Conservation (phyloP, 1,140 invertebrate species). For the Ostrea denselamellosa region DNA sequence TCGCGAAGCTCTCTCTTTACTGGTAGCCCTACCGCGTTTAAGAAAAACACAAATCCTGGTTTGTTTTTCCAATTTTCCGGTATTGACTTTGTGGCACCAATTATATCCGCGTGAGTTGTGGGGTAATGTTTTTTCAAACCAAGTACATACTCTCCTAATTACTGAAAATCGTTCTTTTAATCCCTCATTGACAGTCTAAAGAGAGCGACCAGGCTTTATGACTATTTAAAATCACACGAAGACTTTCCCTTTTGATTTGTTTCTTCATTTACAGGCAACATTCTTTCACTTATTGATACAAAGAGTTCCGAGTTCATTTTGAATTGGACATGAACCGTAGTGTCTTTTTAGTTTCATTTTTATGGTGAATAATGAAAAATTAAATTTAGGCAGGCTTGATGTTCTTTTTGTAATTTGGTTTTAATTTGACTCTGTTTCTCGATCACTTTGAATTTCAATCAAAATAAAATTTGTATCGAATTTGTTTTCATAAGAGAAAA, state of each 20-base stretch:
- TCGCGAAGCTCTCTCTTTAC: background rate
- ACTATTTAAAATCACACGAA: background rate
- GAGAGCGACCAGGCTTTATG: background rate
- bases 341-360: too few species aligned
- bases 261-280: too few species aligned
- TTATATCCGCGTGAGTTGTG: background rate
- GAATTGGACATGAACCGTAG: too few species aligned
- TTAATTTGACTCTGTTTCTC: too few species aligned
- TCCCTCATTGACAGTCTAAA: slow-evolving; percentile 19
- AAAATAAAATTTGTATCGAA: too few species aligned
- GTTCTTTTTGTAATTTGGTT: too few species aligned
- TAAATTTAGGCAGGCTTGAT: too few species aligned
- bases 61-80: slow-evolving; percentile 39
- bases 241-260: background rate
- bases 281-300: too few species aligned
- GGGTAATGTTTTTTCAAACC: background rate
- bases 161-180: slow-evolving; percentile 30
- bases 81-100: slow-evolving; percentile 25
- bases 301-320: too few species aligned
- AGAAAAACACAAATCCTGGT: slow-evolving; percentile 14
- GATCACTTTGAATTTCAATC: too few species aligned
- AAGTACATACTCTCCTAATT: slow-evolving; percentile 32
- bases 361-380: too few species aligned
- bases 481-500: too few species aligned
- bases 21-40: slow-evolving; percentile 23